Percentiles rank a stretch among this genome's conserved stretches.
Evolutionary conservation across 1,140 invertebrate genomes (phyloP).

Genomic region (Platyscapa corneri): DNA sequence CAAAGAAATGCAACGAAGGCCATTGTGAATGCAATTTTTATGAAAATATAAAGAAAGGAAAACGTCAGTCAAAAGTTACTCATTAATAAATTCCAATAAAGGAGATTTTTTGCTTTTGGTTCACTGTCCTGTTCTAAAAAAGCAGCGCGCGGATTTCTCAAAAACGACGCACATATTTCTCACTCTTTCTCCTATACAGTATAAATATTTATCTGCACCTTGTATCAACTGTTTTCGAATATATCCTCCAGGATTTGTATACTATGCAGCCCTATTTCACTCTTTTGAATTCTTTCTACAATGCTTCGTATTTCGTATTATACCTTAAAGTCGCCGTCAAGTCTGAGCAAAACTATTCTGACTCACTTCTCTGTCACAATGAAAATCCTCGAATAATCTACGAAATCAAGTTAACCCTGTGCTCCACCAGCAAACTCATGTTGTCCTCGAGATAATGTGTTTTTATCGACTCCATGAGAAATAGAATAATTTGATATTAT

Average conservation of each 20-base stretch:
- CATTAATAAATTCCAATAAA: conserved; percentile 13
- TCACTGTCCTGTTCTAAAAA: conserved; percentile 49
- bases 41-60: background rate
- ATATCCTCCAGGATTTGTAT: background rate
- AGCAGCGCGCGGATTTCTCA: background rate
- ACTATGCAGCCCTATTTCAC: background rate
- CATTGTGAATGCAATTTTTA: background rate
- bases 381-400: background rate
- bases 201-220: background rate
- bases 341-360: background rate
- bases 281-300: background rate
- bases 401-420: background rate
- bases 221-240: background rate
- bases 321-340: background rate
- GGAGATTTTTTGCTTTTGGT: conserved; percentile 15
- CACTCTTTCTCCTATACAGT: background rate
- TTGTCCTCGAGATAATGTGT: background rate
- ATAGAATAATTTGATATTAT: background rate
- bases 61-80: background rate
- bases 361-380: background rate
- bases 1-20: background rate
- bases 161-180: background rate
- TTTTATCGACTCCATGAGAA: background rate
- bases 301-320: background rate
- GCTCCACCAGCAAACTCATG: background rate